Evolutionary conservation across 2,113 vertebrate species (phyloP), one percentile per base, ranked within the genome.

Genomic region (Pachycephala philippinensis): DNA sequence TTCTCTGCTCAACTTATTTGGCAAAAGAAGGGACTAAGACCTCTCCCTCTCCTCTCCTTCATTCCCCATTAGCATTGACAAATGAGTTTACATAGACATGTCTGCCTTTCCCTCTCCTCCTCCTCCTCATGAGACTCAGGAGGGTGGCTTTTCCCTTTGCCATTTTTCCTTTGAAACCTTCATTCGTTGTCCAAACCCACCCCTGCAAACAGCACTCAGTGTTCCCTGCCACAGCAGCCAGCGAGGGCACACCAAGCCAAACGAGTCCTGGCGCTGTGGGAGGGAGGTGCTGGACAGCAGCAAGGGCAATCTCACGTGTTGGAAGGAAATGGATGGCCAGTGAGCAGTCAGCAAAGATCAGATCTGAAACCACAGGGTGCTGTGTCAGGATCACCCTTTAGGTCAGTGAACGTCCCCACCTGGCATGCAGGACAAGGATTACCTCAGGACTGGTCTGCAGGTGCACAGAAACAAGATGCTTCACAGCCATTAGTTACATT

Each of bases 221-320:
- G 40, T 39, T 77, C 59, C 77, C 60, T 65, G 78, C 31, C 64
- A 16, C 10, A 11, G 82, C 2, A 15, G 72, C 64, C 37, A 14
- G 59, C 0, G 0, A 39, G 47, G 14, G 27, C 63, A 30, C 44
- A 9, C 22, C 13, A 19, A 70, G 39, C 17, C 52, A 13, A 14
- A 45, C 0, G 0, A 53, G 44, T 9, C 5, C 6, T 21, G 56
- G 45, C 3, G 0, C 52, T 5, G 20, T 1, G 27, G 14, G 26
- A 60, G 19, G 39, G 37, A 84, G 35, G 15, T 9, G 17, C 60
- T 60, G 50, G 63, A 4, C 31, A 31, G 47, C 7, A 88, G 81
- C 84, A 70, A 63, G 84, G 59, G 59, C 40, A 49, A 26, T 16
- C 44, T 75, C 37, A 3, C 4, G 26, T n/a, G 65, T 15, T 75